Conservation (phyloP, 2,888 invertebrate species). For the Isotomurus palustris region DNA sequence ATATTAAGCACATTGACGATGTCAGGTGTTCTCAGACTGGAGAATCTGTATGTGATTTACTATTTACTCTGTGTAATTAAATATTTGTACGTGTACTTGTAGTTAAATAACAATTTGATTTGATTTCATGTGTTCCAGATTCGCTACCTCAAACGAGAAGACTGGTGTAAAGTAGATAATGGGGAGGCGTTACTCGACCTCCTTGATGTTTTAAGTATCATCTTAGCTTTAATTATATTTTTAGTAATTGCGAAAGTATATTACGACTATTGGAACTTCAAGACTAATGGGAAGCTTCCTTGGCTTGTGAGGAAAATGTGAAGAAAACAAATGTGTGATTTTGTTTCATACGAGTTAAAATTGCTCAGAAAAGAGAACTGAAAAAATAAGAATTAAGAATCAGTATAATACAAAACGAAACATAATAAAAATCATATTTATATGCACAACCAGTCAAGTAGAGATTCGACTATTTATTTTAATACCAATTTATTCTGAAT, state of each 20-base stretch:
- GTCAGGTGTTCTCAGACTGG: slow-evolving; percentile 64
- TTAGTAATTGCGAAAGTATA: slow-evolving; percentile 68
- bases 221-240: slow-evolving; percentile 64
- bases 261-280: slow-evolving; percentile 77
- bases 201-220: slow-evolving; percentile 67
- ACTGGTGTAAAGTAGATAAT: slow-evolving; percentile 37
- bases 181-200: slow-evolving; percentile 35
- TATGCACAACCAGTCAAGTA: too few species aligned
- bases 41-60: slow-evolving; percentile 47
- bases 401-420: too few species aligned
- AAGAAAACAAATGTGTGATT: background rate
- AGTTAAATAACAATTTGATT: background rate
- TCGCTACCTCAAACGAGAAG: slow-evolving; percentile 39
- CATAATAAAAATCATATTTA: too few species aligned
- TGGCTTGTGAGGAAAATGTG: slow-evolving; percentile 74
- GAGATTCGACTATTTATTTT: too few species aligned
- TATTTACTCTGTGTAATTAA: too few species aligned
- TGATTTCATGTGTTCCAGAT: slow-evolving; percentile 29
- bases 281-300: slow-evolving; percentile 71
- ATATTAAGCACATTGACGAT: slow-evolving; percentile 65
- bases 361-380: too few species aligned
- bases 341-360: too few species aligned
- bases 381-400: too few species aligned
- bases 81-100: slow-evolving; percentile 25
- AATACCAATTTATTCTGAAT: too few species aligned